phyloP scores from a whole-genome alignment of 2,113 vertebrate genomes.

The Oryzias celebensis region DNA sequence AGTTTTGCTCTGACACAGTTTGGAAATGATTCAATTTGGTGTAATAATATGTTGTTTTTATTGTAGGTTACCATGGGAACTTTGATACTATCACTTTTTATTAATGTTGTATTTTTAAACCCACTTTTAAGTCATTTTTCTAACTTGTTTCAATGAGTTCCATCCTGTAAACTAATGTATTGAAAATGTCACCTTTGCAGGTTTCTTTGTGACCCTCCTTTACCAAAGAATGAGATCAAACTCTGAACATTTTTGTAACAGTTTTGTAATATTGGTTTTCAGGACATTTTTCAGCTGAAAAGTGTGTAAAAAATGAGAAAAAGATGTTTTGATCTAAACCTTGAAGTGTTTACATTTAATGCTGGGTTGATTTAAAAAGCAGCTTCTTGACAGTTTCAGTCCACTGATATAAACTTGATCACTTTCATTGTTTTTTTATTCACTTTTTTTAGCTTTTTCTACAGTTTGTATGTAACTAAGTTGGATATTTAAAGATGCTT shows the following conservation, averaged over 20 bases:
- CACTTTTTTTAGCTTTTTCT: conserved; percentile 29
- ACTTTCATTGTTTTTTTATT: conserved; percentile 24
- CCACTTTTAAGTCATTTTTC: conserved; percentile 38
- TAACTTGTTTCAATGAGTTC: conserved; percentile 27
- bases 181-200: conserved; percentile 20
- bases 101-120: conserved; percentile 62
- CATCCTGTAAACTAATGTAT: conserved; percentile 15
- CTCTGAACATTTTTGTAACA: conserved; percentile 23
- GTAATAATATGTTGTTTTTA: conserved; percentile 62
- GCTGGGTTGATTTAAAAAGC: conserved; percentile 1
- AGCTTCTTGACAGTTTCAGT: conserved; percentile 34
- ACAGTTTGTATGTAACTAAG: conserved; percentile 33
- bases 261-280: neutral
- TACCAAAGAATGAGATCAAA: conserved; percentile 72
- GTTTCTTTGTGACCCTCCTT: conserved; percentile 41
- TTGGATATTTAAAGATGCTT: conserved; percentile 24
- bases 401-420: conserved; percentile 3
- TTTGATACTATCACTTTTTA: conserved; percentile 61
- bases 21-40: conserved; percentile 36
- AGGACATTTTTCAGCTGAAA: neutral
- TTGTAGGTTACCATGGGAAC: conserved; percentile 45
- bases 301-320: no score
- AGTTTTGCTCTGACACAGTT: neutral
- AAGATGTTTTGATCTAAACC: conserved; percentile 17
- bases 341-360: conserved; percentile 5